Percentiles rank a stretch among this genome's conserved stretches.
Conservation (phyloP, 2,888 invertebrate species). For the Chloromyia formosa region DNA sequence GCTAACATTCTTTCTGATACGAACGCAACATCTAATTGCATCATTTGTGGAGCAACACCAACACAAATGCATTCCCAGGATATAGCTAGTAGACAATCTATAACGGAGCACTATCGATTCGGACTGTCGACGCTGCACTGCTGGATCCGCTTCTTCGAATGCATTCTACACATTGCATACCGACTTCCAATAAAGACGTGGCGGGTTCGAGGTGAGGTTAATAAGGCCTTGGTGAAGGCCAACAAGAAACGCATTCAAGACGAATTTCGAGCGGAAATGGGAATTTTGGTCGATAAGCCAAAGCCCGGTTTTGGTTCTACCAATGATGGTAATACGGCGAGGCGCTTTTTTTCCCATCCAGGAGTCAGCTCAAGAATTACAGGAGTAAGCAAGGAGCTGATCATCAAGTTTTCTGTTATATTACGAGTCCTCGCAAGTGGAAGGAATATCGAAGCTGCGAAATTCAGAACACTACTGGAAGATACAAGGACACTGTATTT, state of each 20-base stretch:
- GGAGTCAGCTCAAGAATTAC: not conserved
- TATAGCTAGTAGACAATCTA: not conserved
- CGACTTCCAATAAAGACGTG: conserved; percentile 37
- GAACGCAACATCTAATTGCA: conserved; percentile 38
- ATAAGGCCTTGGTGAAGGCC: not conserved
- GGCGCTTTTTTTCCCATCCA: conserved; percentile 2
- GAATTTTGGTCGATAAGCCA: conserved; percentile 51
- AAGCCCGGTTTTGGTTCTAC: conserved; percentile 52
- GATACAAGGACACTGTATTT: not conserved
- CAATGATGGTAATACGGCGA: conserved; percentile 53
- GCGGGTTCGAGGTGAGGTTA: conserved; percentile 19
- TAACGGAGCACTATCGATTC: not conserved
- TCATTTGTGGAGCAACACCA: conserved; percentile 44
- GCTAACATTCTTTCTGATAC: conserved; percentile 41
- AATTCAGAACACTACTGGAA: not conserved
- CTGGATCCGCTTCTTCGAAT: conserved; percentile 25
- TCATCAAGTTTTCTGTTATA: not conserved
- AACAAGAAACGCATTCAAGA: conserved; percentile 40
- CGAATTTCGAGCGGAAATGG: conserved; percentile 49
- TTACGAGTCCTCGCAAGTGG: not conserved
- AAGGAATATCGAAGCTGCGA: not conserved
- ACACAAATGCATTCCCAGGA: conserved; percentile 37
- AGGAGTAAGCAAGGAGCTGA: not conserved
- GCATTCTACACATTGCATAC: conserved; percentile 46
- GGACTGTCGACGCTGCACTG: conserved; percentile 23